These are phyloP conservation scores for Spodoptera picta DNA, from an alignment of 2,888 invertebrate genomes.

Conservation along the genomic window DNA sequence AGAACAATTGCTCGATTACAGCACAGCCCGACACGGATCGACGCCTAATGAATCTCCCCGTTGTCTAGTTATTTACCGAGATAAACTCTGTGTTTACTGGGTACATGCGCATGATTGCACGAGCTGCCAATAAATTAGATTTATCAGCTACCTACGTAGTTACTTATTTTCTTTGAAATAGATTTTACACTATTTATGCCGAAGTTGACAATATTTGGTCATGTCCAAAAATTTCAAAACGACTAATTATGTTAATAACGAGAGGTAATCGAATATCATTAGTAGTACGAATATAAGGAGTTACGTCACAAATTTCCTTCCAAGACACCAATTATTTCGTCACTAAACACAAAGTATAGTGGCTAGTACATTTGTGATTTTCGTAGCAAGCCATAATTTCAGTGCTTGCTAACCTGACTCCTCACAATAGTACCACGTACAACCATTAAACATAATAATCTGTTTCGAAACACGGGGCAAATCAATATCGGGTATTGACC, in stretches of 20 bases:
- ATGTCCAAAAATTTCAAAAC: background rate
- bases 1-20: conserved; percentile 88
- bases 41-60: conserved; percentile 87
- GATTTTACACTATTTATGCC: conserved; percentile 37
- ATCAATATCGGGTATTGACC: conserved; percentile 78
- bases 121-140: conserved; percentile 86
- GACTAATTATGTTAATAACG: background rate
- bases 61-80: conserved; percentile 87
- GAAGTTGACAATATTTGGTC: conserved; percentile 18
- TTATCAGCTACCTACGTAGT: conserved; percentile 70
- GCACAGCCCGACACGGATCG: conserved; percentile 83
- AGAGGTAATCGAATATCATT: background rate
- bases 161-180: conserved; percentile 55
- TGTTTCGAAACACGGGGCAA: conserved; percentile 77
- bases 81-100: conserved; percentile 86
- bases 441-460: conserved; percentile 65
- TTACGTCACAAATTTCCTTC: conserved; percentile 24
- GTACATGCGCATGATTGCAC: conserved; percentile 87
- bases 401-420: conserved; percentile 45
- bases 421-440: conserved; percentile 57
- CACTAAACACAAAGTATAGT: conserved; percentile 24
- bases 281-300: background rate
- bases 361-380: conserved; percentile 26
- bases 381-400: conserved; percentile 38
- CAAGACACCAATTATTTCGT: conserved; percentile 11